Conservation (phyloP, 1,140 invertebrate species). For the Tachypleus tridentatus region DNA sequence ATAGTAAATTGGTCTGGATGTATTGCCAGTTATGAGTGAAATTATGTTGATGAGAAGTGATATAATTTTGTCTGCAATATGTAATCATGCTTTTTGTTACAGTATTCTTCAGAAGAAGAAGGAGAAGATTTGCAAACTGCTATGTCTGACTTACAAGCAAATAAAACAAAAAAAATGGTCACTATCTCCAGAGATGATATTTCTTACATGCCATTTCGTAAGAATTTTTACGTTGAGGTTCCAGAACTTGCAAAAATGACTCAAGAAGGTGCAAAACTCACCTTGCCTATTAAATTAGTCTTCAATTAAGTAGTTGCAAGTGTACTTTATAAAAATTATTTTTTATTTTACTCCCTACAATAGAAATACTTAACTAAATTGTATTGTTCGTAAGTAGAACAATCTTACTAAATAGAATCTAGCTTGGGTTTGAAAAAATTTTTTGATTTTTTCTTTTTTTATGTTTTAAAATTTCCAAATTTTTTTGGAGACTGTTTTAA, state of each 20-base stretch:
- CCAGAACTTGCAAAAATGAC: conserved; percentile 83
- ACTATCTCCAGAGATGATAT: conserved; percentile 51
- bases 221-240: conserved; percentile 94
- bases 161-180: conserved; percentile 65
- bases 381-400: too few relatives aligned
- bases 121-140: conserved; percentile 81
- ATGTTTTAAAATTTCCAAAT: too few relatives aligned
- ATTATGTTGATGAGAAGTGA: too few relatives aligned
- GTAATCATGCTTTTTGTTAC: conserved; percentile 22
- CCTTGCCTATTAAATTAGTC: too few relatives aligned
- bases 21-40: too few relatives aligned
- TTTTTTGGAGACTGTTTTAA: not conserved
- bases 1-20: too few relatives aligned
- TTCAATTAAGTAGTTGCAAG: conserved; percentile 44
- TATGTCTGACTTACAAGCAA: conserved; percentile 69
- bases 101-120: conserved; percentile 94
- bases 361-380: conserved; percentile 37
- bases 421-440: too few relatives aligned
- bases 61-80: too few relatives aligned
- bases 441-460: too few relatives aligned
- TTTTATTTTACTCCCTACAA: not conserved
- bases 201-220: conserved; percentile 75
- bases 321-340: conserved; percentile 6
- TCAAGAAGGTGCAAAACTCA: conserved; percentile 48
- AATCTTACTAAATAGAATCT: too few relatives aligned